These are phyloP conservation scores for Ennomos quercinarius DNA, from an alignment of 2,888 invertebrate genomes.

Conservation along the genomic window DNA sequence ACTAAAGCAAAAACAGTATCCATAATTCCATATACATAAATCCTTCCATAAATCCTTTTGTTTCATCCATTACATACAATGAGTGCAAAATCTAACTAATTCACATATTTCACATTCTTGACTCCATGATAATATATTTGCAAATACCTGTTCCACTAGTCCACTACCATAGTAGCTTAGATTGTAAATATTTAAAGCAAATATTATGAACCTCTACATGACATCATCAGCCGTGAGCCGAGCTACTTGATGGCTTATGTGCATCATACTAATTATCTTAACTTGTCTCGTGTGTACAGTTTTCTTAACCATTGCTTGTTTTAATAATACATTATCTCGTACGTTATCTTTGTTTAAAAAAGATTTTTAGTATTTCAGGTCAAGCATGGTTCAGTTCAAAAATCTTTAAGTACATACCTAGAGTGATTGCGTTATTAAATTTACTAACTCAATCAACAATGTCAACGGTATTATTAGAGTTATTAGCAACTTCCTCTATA, in stretches of 20 bases:
- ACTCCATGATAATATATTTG: neutral
- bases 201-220: slow-evolving; percentile 23
- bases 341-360: slow-evolving; percentile 19
- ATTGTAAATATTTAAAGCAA: slow-evolving; percentile 19
- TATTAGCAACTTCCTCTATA: slow-evolving; percentile 4
- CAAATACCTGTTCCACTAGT: slow-evolving; percentile 17
- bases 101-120: neutral
- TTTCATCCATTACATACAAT: too few relatives aligned
- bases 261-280: slow-evolving; percentile 29
- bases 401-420: neutral
- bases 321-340: slow-evolving; percentile 16
- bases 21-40: too few relatives aligned
- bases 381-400: slow-evolving; percentile 12
- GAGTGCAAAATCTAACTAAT: too few relatives aligned
- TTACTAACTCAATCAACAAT: too few relatives aligned
- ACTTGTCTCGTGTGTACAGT: slow-evolving; percentile 13
- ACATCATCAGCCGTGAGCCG: slow-evolving; percentile 28
- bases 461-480: neutral
- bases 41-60: too few relatives aligned
- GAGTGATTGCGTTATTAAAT: neutral
- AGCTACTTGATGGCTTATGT: slow-evolving; percentile 18
- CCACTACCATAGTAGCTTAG: slow-evolving; percentile 14
- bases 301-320: slow-evolving; percentile 22
- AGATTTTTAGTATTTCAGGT: slow-evolving; percentile 21
- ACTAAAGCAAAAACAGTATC: too few relatives aligned